Evolutionary conservation across 2,888 invertebrate genomes (phyloP), one percentile per base, ranked within the genome.

Genomic region (Troglohyphantes excavatus): DNA sequence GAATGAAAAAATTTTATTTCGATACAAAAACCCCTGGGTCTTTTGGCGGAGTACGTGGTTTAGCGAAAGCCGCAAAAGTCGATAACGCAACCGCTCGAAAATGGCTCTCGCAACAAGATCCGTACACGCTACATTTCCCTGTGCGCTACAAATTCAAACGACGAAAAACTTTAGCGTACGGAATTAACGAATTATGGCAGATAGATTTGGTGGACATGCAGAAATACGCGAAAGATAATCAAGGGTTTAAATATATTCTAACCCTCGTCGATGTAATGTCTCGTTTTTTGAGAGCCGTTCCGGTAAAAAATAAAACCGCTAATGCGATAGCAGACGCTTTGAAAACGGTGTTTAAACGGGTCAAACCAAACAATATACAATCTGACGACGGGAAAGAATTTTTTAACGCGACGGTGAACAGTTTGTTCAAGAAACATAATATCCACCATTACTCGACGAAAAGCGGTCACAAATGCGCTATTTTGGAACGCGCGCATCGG

Each of bases 241-340:
- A 19, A n/a, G 68, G 85, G 1, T 26, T 33, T 33, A 6, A 26
- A 33, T 76, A 76, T 75, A n/a, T 84, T 0, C 17, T 84, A 27
- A 67, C 75, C 2, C 29, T 63, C 6, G 75, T 75, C 5, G 84
- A 84, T 33, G 84, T 75, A 13, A 46, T 65, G 39, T 79, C 79
- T 2, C 19, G 67, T 21, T 65, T 26, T 17, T 26, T 67, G 17
- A 67, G 46, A 43, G 79, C 65, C 0, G n/a, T 46, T 43, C 79
- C 65, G 0, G 21, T 79, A 2, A 79, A 75, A 79, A 29, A 81
- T 21, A 81, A 81, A 68, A 68, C 23, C 9, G 59, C 33, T 0
- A 6, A 13, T 0, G 46, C 81, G 0, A 27, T 67, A 17, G 67
- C 33, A 17, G 29, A 68, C 1, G 7, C 53, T 29, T 81, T 81